These are phyloP conservation scores for Actenoides lindsayi DNA, from an alignment of 2,113 vertebrate genomes.

Conservation along the genomic window DNA sequence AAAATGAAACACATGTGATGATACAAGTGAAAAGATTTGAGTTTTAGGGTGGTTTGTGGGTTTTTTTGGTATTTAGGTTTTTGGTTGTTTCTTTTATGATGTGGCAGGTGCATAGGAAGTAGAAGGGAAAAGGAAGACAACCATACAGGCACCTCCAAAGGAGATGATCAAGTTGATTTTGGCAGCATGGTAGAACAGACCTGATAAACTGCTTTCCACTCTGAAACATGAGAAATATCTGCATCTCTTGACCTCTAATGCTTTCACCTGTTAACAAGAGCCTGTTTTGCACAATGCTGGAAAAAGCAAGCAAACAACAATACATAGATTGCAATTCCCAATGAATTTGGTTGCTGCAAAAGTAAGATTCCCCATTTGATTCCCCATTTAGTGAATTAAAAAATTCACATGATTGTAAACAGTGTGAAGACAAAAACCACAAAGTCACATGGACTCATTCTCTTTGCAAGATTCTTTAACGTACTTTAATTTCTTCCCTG, in stretches of 20 bases:
- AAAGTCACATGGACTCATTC: background rate
- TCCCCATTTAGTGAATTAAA: background rate
- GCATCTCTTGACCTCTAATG: background rate
- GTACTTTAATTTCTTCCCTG: background rate
- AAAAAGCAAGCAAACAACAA: background rate
- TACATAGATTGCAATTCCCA: background rate
- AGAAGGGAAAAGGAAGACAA: background rate
- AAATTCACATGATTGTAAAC: background rate
- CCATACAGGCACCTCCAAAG: background rate
- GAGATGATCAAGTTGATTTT: background rate
- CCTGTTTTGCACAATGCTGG: background rate
- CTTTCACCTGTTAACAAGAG: background rate
- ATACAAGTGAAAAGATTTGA: background rate
- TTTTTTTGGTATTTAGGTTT: background rate
- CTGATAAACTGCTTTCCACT: background rate
- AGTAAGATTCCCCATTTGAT: background rate
- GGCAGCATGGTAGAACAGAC: background rate
- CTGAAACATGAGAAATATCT: background rate
- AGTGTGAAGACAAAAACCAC: background rate
- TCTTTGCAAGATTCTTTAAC: background rate
- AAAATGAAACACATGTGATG: background rate
- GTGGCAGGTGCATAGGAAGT: background rate
- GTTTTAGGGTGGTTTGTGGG: background rate
- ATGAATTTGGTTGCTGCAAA: background rate
- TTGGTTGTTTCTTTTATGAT: background rate